Evolutionary conservation across 2,113 vertebrate species (phyloP).

Genomic region (Epinephelus lanceolatus): DNA sequence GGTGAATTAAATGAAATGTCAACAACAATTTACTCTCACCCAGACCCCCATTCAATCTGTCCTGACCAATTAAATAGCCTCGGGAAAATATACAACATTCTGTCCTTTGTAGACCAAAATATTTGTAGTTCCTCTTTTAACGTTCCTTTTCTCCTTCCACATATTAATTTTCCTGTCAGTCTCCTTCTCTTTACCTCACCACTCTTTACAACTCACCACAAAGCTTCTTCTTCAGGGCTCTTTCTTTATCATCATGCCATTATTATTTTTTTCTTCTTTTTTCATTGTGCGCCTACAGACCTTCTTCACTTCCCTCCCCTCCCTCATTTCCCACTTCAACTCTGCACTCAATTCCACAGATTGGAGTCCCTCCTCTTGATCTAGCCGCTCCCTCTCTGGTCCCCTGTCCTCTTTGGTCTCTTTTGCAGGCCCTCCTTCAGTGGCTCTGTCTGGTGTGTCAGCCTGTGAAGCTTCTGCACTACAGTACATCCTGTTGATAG

Average conservation of each 20-base stretch:
- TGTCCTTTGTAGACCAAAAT: slow-evolving; percentile 38
- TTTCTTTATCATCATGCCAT: background rate
- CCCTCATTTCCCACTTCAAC: slow-evolving; percentile 36
- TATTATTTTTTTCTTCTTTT: background rate
- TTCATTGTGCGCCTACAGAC: background rate
- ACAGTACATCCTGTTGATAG: slow-evolving; percentile 82
- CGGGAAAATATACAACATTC: background rate
- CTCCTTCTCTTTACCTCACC: slow-evolving; percentile 18
- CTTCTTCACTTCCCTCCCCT: slow-evolving; percentile 14
- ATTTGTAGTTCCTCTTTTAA: background rate
- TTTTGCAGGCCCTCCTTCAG: slow-evolving; percentile 64
- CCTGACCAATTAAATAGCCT: slow-evolving; percentile 14
- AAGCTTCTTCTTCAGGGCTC: slow-evolving; percentile 9
- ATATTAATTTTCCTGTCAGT: slow-evolving; percentile 32
- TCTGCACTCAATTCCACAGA: slow-evolving; percentile 31
- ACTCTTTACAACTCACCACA: slow-evolving; percentile 24
- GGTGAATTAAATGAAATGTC: slow-evolving; percentile 57
- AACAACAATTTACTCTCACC: slow-evolving; percentile 43
- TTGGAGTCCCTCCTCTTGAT: slow-evolving; percentile 47
- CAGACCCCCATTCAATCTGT: background rate
- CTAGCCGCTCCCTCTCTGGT: slow-evolving; percentile 41
- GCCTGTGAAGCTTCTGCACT: slow-evolving; percentile 78
- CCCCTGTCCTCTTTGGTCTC: slow-evolving; percentile 54
- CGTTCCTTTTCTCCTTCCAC: slow-evolving; percentile 16
- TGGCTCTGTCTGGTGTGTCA: slow-evolving; percentile 72